phyloP scores from a whole-genome alignment of 2,113 vertebrate species.

The Leucoraja erinaceus region DNA sequence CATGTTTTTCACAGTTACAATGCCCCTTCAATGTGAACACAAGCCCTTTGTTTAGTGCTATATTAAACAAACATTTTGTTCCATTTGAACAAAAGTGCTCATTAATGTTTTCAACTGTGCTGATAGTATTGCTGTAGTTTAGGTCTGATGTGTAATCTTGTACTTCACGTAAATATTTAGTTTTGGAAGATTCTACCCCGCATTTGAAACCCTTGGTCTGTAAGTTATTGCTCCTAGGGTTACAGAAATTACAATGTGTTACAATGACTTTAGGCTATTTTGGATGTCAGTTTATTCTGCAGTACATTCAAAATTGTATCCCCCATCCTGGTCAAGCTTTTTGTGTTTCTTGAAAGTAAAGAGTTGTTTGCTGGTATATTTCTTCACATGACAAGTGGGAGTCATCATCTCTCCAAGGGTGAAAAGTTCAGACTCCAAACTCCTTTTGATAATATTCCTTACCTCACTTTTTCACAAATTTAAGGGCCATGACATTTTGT shows the following conservation, averaged over 20 bases:
- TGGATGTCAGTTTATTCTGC: neutral
- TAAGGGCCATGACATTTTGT: neutral
- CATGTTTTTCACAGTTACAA: conserved; percentile 8
- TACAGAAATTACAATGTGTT: neutral
- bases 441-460: neutral
- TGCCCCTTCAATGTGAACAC: neutral
- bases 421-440: neutral
- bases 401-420: neutral
- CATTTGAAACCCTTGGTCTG: neutral
- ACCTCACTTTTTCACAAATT: neutral
- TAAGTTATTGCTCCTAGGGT: neutral
- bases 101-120: conserved; percentile 24
- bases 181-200: neutral
- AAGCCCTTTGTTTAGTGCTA: neutral
- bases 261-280: neutral
- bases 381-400: neutral
- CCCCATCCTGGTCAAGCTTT: too few relatives aligned
- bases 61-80: conserved; percentile 29
- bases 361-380: neutral
- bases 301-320: neutral
- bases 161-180: neutral
- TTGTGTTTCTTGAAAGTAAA: neutral
- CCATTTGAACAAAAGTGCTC: conserved; percentile 29
- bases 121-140: neutral
- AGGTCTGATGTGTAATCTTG: neutral